phyloP scores from a whole-genome alignment of 2,888 invertebrate species.

The Molorchus minor region DNA sequence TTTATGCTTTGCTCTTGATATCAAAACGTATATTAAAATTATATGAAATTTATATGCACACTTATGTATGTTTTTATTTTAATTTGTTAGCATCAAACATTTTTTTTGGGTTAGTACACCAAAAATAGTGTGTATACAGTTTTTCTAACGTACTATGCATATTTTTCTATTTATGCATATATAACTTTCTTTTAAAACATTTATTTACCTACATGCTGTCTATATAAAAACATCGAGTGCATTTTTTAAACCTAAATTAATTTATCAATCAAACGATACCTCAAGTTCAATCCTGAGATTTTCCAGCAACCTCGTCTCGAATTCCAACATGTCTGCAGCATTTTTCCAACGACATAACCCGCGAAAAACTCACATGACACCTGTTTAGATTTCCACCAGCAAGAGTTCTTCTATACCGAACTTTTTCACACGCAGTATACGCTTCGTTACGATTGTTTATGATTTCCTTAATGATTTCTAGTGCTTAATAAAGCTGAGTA shows the following conservation, averaged over 20 bases:
- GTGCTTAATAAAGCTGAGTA: conserved; percentile 32
- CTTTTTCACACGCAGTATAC: conserved; percentile 34
- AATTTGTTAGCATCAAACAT: too few relatives aligned
- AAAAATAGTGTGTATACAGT: too few relatives aligned
- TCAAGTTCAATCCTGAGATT: conserved; percentile 39
- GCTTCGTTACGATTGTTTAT: conserved; percentile 41
- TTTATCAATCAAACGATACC: conserved; percentile 29
- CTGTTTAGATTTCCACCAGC: conserved; percentile 21
- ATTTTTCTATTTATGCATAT: too few relatives aligned
- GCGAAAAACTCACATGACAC: conserved; percentile 34
- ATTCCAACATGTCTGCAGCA: conserved; percentile 35
- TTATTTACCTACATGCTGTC: neutral
- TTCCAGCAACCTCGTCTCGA: conserved; percentile 36
- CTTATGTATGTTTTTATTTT: too few relatives aligned
- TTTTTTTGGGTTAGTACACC: too few relatives aligned
- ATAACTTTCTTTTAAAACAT: neutral
- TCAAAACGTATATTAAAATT: too few relatives aligned
- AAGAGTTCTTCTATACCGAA: conserved; percentile 17
- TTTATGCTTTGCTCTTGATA: too few relatives aligned
- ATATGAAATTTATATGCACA: too few relatives aligned
- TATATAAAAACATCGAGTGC: neutral
- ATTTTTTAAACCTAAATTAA: neutral
- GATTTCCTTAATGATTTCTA: conserved; percentile 38
- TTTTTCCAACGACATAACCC: conserved; percentile 13
- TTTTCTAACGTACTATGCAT: too few relatives aligned